Evolutionary conservation across 23 tunicate genomes (phyloP), one percentile per base, ranked within the genome.

Genomic region (Ciona savignyi): DNA sequence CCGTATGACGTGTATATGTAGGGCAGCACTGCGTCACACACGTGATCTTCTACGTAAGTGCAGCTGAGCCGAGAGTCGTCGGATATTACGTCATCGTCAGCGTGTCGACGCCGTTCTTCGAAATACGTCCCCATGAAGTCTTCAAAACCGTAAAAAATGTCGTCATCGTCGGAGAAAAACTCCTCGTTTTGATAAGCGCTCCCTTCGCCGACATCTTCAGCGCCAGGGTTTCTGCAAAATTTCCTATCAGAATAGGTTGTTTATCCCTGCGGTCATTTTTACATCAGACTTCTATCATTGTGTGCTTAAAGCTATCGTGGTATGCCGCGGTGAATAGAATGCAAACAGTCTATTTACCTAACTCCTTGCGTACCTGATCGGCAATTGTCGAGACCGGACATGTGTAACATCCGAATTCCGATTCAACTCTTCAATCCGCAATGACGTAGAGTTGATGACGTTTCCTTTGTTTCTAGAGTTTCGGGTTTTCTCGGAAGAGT

Each of bases 21-120:
- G 0, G 81, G 81, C 1, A 77, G 63, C 35, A 77, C 81, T 1
- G 81, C 81, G 72, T 77, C 81, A 66, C 81, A 77, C 9, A 65
- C 64, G 24, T 31, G 72, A 66, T 77, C 81, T 23, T 20, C 68
- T 25, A 77, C 63, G 15, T 25, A 31, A 2, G 25, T 22, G 34
- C 81, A 77, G 33, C 34, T 30, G 29, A 4, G 49, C 1, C 31
- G 29, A 2, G 33, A 21, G 6, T 26, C 64, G 15, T 49, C 65
- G 19, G 49, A 24, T 42, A 28, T 25, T 24, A 6, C 32, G 29
- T 48, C 32, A 33, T 35, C 0, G 1, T 69, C 51, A 9, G 56
- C 56, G 56, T 42, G 56, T 42, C 15, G 56, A 15, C 56, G 56
- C 56, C 56, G 9, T 15, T 42, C 11, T 15, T 42, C 11, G 56